Percentiles rank a stretch among this genome's conserved stretches.
Conservation (phyloP, 2,888 invertebrate species). For the Zaprionus obscuricornis region DNA sequence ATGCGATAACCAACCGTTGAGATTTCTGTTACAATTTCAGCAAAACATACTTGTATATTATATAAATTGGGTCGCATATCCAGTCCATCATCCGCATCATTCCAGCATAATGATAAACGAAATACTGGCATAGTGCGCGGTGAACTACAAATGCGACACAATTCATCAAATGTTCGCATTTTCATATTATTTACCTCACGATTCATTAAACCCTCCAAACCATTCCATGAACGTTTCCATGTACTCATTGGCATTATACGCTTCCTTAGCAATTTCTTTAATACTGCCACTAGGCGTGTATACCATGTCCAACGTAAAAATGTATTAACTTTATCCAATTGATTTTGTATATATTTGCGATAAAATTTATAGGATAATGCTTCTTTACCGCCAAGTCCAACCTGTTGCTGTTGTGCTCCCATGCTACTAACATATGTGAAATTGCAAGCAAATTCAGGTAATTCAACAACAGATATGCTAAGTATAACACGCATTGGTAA, state of each 20-base stretch:
- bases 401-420: slow-evolving; percentile 57
- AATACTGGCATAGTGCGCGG: slow-evolving; percentile 86
- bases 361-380: slow-evolving; percentile 68
- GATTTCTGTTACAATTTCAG: slow-evolving; percentile 85
- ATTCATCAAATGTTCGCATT: slow-evolving; percentile 87
- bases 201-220: slow-evolving; percentile 84
- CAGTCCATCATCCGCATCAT: slow-evolving; percentile 75
- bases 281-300: slow-evolving; percentile 79
- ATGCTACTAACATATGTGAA: slow-evolving; percentile 67
- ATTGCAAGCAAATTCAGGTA: slow-evolving; percentile 82
- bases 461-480: slow-evolving; percentile 77
- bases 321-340: slow-evolving; percentile 80
- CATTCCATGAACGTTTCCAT: slow-evolving; percentile 81
- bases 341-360: slow-evolving; percentile 69
- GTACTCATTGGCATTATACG: slow-evolving; percentile 64
- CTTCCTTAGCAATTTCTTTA: slow-evolving; percentile 79
- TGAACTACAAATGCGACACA: slow-evolving; percentile 85
- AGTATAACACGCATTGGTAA: slow-evolving; percentile 85
- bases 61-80: slow-evolving; percentile 86
- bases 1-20: slow-evolving; percentile 85
- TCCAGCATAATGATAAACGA: slow-evolving; percentile 84
- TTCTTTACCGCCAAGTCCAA: slow-evolving; percentile 72
- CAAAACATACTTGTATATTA: slow-evolving; percentile 85
- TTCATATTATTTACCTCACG: slow-evolving; percentile 88
- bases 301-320: slow-evolving; percentile 83